phyloP scores from a whole-genome alignment of 2,888 invertebrate species.

The Encarsia formosa region DNA sequence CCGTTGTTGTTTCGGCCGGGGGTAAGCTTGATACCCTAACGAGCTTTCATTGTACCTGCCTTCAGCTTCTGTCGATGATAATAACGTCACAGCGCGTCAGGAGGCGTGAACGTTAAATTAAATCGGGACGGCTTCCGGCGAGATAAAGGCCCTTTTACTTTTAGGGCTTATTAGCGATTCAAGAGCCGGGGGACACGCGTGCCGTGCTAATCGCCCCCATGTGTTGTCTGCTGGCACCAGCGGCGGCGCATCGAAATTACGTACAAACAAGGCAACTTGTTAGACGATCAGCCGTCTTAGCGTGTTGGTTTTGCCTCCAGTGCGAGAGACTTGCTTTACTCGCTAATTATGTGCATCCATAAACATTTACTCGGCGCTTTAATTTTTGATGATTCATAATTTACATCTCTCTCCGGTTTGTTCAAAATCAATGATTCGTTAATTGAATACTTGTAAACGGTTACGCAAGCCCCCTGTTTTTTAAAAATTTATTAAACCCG shows the following conservation, averaged over 20 bases:
- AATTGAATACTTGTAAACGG: too few relatives aligned
- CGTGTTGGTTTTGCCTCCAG: too few relatives aligned
- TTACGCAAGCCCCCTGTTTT: too few relatives aligned
- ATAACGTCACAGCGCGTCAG: slow-evolving; percentile 37
- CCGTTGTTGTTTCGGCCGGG: not conserved
- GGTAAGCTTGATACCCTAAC: slow-evolving; percentile 33
- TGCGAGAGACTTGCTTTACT: too few relatives aligned
- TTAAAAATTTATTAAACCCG: not conserved
- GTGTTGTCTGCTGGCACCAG: not conserved
- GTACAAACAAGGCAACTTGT: slow-evolving; percentile 28
- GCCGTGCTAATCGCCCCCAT: not conserved
- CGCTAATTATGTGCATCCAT: too few relatives aligned
- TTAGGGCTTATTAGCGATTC: slow-evolving; percentile 9
- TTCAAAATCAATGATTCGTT: too few relatives aligned
- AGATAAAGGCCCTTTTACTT: not conserved
- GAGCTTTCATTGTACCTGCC: slow-evolving; percentile 44
- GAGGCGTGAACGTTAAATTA: not conserved
- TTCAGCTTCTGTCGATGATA: slow-evolving; percentile 44
- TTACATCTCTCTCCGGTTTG: too few relatives aligned
- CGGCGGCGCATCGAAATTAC: slow-evolving; percentile 23
- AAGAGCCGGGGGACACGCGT: not conserved
- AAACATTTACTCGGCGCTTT: too few relatives aligned
- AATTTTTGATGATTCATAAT: too few relatives aligned
- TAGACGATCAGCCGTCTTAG: slow-evolving; percentile 3
- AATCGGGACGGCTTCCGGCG: not conserved